A percentile compares a stretch with the other conserved stretches of the same genome.
Evolutionary conservation across 2,113 vertebrate genomes (phyloP).

Genomic region (Mesitornis unicolor): DNA sequence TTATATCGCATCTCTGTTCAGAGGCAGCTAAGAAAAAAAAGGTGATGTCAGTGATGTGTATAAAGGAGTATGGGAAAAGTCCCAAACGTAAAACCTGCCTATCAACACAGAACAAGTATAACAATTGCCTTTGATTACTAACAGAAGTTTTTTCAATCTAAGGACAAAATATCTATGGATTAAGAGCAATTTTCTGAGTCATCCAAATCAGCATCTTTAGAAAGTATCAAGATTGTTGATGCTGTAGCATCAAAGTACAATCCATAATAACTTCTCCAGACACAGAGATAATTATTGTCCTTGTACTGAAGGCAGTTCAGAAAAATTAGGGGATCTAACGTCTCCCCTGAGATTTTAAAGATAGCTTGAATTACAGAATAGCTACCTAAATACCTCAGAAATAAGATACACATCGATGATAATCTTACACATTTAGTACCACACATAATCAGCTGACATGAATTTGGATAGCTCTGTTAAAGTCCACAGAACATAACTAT

Average conservation of each 20-base stretch:
- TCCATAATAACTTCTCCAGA: not conserved
- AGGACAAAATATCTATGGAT: not conserved
- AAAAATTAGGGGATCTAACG: not conserved
- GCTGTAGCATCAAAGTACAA: not conserved
- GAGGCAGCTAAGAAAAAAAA: not conserved
- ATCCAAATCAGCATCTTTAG: not conserved
- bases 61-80: not conserved
- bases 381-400: not conserved
- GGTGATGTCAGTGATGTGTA: not conserved
- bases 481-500: not conserved
- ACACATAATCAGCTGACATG: not conserved
- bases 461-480: not conserved
- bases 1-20: not conserved
- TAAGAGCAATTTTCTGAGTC: not conserved
- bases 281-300: not conserved
- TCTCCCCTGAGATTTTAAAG: not conserved
- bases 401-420: not conserved
- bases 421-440: not conserved
- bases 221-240: not conserved
- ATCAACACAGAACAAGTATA: not conserved
- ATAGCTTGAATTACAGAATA: not conserved
- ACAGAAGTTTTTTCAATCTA: not conserved
- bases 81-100: not conserved
- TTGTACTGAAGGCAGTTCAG: not conserved
- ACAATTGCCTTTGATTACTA: not conserved